A percentile compares a stretch with the other conserved stretches of the same genome.
phyloP scores from a whole-genome alignment of 2,113 vertebrate species.

The Eulemur rufifrons region DNA sequence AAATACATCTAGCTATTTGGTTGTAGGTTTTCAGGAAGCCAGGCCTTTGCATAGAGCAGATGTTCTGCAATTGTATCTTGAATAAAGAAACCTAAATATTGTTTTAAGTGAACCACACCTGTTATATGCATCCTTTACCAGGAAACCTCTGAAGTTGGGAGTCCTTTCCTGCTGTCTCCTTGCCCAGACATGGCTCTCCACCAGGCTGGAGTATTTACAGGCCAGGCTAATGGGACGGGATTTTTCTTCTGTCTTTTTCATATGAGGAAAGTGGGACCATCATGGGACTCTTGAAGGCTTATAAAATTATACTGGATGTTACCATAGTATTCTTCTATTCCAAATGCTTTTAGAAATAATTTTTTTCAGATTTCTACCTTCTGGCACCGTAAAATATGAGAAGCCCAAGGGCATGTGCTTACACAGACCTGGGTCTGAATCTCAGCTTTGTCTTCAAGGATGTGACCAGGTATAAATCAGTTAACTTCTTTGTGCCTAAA shows the following conservation, averaged over 20 bases:
- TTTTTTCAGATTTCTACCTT: neutral
- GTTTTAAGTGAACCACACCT: neutral
- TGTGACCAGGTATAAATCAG: neutral
- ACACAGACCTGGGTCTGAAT: neutral
- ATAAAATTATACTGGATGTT: neutral
- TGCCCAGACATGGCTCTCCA: neutral
- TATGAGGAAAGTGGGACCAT: neutral
- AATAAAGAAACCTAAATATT: constrained; percentile 1
- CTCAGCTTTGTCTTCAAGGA: neutral
- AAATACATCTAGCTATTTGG: neutral
- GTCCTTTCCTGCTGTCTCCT: neutral
- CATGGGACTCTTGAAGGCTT: neutral
- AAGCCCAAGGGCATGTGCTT: neutral
- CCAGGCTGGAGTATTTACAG: neutral
- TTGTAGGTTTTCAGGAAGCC: neutral
- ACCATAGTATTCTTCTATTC: neutral
- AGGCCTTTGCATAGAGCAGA: neutral
- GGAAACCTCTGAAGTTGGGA: neutral
- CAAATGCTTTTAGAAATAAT: neutral
- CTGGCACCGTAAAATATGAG: neutral
- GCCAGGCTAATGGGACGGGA: neutral
- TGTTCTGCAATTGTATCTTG: neutral
- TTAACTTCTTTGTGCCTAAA: neutral
- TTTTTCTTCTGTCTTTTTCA: neutral
- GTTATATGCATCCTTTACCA: neutral